These are phyloP conservation scores for Ophthalmolycus amberensis DNA, from an alignment of 2,113 vertebrate species.

Conservation along the genomic window DNA sequence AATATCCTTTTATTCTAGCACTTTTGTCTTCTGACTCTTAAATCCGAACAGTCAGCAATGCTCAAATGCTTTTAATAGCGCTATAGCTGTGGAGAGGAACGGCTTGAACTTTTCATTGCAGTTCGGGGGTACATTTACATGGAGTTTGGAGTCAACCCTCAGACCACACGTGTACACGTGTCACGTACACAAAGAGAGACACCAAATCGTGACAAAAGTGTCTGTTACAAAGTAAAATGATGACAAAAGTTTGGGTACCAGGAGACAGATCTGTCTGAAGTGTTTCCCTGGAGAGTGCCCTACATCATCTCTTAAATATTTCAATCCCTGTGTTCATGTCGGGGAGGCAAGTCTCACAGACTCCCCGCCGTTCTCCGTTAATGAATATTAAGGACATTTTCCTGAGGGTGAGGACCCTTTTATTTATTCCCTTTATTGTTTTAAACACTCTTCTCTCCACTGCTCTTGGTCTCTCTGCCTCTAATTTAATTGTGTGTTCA, in stretches of 20 bases:
- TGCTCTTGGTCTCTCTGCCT: constrained; percentile 9
- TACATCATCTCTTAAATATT: constrained; percentile 73
- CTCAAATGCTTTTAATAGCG: constrained; percentile 30
- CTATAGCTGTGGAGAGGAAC: not conserved
- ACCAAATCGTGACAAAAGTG: not conserved
- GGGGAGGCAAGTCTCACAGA: constrained; percentile 59
- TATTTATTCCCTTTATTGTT: constrained; percentile 79
- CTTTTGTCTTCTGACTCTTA: not conserved
- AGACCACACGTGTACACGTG: constrained; percentile 22
- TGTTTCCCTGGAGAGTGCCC: constrained; percentile 55
- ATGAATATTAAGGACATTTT: constrained; percentile 78
- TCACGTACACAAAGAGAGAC: constrained; percentile 19
- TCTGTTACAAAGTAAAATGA: constrained; percentile 7
- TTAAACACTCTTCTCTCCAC: constrained; percentile 42
- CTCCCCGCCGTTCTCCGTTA: constrained; percentile 64
- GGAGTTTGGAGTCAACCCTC: not conserved
- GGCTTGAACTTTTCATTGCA: constrained; percentile 16
- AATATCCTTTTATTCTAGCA: not conserved
- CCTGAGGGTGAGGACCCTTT: constrained; percentile 68
- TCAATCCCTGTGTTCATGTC: constrained; percentile 63
- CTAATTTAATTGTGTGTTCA: constrained; percentile 53
- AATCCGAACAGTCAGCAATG: constrained; percentile 4
- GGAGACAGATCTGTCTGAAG: constrained; percentile 51
- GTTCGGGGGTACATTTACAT: constrained; percentile 27
- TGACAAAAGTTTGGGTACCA: constrained; percentile 53